Percentiles rank a stretch among this genome's conserved stretches.
These are phyloP conservation scores for Merluccius polli DNA, from an alignment of 2,797 vertebrate species.

Conservation along the genomic window DNA sequence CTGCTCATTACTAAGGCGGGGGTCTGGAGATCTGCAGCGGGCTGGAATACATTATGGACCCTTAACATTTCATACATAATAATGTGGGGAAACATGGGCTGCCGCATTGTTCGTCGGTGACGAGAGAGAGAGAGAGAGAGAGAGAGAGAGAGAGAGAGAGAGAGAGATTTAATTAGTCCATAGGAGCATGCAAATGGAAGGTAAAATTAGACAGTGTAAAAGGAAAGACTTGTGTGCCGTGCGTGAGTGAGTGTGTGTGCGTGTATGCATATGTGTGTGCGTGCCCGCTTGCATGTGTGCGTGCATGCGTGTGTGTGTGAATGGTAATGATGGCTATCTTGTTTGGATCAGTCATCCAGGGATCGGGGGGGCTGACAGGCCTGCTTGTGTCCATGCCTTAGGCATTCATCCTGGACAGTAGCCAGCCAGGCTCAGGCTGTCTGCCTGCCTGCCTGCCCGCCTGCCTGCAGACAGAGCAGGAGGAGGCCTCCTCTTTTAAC, in stretches of 20 bases:
- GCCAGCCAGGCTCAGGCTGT: conserved; percentile 48
- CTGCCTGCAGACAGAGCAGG: conserved; percentile 19
- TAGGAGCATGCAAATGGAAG: conserved; percentile 67
- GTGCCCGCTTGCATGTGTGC: conserved; percentile 7
- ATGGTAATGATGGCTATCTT: conserved; percentile 67
- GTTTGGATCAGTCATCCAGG: conserved; percentile 70
- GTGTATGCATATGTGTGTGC: not conserved
- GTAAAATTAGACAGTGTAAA: conserved; percentile 66
- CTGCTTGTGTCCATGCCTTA: conserved; percentile 56
- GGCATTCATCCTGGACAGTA: conserved; percentile 61
- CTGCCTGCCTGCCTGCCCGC: conserved; percentile 41
- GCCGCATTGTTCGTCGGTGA: conserved; percentile 62
- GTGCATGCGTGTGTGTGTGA: conserved; percentile 40
- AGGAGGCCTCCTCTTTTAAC: conserved; percentile 46
- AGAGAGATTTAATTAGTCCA: conserved; percentile 64
- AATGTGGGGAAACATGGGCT: conserved; percentile 62
- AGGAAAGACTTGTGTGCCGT: conserved; percentile 34
- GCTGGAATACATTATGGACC: conserved; percentile 65
- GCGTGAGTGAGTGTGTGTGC: conserved; percentile 1
- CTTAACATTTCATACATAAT: conserved; percentile 69
- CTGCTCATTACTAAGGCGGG: conserved; percentile 47
- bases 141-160: not conserved
- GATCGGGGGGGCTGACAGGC: conserved; percentile 62
- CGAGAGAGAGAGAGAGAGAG: conserved; percentile 17
- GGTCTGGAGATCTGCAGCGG: conserved; percentile 58